Evolutionary conservation across 92 coral and sea anemone species (phyloP), one percentile per base, ranked within the genome.

Genomic region (Heliopora coerulea): DNA sequence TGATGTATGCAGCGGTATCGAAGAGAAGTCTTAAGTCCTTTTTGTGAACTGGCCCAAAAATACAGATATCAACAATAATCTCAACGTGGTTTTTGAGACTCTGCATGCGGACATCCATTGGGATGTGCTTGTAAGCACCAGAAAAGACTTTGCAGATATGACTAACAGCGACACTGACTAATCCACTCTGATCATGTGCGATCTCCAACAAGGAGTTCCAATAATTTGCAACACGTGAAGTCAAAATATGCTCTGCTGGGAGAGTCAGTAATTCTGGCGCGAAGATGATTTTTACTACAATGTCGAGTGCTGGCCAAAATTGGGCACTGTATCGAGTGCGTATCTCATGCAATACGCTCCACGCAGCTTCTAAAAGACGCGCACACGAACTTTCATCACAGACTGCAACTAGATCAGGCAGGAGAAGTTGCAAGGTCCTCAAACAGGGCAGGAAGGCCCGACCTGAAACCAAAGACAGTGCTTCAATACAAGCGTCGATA

Each of bases 121-220:
- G 57, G 24, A 76, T 49, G 44, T 14, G 49, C n/a, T 7, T 26
- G 37, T 19, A 54, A 62, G 25, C 65, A 41, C 76, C 61, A 8
- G 87, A 60, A 89, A 96, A 88, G 15, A 90, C 86, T 17, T 80
- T 35, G 60, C 98, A 86, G 37, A 88, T 77, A 58, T 92, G 96
- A 25, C 46, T 80, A 19, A 91, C 81, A 25, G 89, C 91, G n/a
- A 84, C 80, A 73, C 82, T 86, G 67, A 90, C 62, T 20, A 93
- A 56, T n/a, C 98, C 98, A 20, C 88, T 76, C 33, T 96, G 93
- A 21, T 49, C 86, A 50, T 88, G 87, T 10, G 91, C 97, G 24
- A 91, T 65, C 9, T 26, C 23, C 59, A 83, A 54, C 81, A 93
- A 37, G 52, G 83, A 86, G 37, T 60, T 66, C 77, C 96, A 79